A percentile compares a stretch with the other conserved stretches of the same genome.
Conservation (phyloP, 2,888 invertebrate genomes). For the Xanthia icteritia region DNA sequence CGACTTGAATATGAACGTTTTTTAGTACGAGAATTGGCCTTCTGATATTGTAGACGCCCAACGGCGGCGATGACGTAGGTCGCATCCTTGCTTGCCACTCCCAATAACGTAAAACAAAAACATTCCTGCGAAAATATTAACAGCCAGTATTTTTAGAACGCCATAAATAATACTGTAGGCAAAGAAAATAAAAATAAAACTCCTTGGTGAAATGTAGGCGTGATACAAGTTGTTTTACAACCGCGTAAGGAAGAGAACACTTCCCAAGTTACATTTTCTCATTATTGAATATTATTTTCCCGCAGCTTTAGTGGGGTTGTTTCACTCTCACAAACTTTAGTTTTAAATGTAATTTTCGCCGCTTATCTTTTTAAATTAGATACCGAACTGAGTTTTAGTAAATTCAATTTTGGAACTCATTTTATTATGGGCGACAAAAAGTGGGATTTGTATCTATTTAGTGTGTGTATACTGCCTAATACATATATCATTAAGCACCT, state of each 20-base stretch:
- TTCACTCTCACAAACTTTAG: constrained; percentile 47
- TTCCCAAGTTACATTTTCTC: constrained; percentile 55
- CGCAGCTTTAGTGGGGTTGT: constrained; percentile 34
- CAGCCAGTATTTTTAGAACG: constrained; percentile 32
- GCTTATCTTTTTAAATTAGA: constrained; percentile 46
- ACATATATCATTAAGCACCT: too few relatives aligned
- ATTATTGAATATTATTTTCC: constrained; percentile 60
- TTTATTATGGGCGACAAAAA: not conserved
- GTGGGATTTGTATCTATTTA: not conserved
- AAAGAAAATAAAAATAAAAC: constrained; percentile 34
- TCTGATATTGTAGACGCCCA: not conserved
- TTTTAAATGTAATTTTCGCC: constrained; percentile 53
- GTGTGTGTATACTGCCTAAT: too few relatives aligned
- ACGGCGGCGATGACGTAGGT: not conserved
- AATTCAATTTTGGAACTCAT: constrained; percentile 36
- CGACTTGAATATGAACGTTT: too few relatives aligned
- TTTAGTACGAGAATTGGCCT: too few relatives aligned
- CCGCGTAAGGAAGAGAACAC: constrained; percentile 24
- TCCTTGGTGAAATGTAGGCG: constrained; percentile 33
- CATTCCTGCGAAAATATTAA: constrained; percentile 5
- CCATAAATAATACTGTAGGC: constrained; percentile 31
- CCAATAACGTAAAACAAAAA: constrained; percentile 1
- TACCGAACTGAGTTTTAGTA: constrained; percentile 33
- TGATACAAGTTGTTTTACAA: constrained; percentile 42
- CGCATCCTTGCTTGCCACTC: not conserved